Conservation (phyloP, 2,888 invertebrate genomes). For the Dryocosmus kuriphilus region DNA sequence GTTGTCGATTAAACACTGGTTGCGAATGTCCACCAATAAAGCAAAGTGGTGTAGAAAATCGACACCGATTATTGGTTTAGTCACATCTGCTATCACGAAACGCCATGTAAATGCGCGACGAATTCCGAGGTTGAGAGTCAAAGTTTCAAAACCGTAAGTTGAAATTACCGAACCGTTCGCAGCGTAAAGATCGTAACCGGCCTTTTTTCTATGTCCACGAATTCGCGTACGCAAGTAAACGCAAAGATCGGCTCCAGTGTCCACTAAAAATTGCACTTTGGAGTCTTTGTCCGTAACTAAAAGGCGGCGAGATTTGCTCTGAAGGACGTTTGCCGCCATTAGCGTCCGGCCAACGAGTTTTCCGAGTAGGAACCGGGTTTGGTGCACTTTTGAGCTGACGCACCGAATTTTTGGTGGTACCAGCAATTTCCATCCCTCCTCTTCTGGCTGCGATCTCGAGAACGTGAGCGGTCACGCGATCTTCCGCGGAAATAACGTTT, state of each 20-base stretch:
- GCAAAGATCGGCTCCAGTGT: conserved; percentile 58
- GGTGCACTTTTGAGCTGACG: background rate
- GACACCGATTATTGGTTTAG: conserved; percentile 45
- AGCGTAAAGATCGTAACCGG: background rate
- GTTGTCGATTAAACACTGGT: conserved; percentile 57
- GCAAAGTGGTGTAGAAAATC: too few relatives aligned
- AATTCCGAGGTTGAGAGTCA: conserved; percentile 8
- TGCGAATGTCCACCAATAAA: conserved; percentile 63
- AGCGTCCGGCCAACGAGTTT: conserved; percentile 59
- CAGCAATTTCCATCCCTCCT: background rate
- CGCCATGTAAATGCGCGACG: conserved; percentile 7
- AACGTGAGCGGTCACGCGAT: background rate
- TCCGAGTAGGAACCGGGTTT: conserved; percentile 48
- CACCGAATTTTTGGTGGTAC: conserved; percentile 24
- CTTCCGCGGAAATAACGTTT: background rate
- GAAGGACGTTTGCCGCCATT: conserved; percentile 61
- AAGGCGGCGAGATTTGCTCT: conserved; percentile 50
- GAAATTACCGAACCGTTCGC: background rate
- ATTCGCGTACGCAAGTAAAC: conserved; percentile 52
- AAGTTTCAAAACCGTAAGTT: background rate
- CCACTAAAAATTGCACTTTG: conserved; percentile 52
- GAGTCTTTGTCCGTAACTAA: conserved; percentile 45
- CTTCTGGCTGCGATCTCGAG: background rate
- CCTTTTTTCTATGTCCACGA: conserved; percentile 44
- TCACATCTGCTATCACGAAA: conserved; percentile 16